A percentile compares a stretch with the other conserved stretches of the same genome.
Evolutionary conservation across 1,140 invertebrate species (phyloP).

Genomic region (Euborellia annulipes): DNA sequence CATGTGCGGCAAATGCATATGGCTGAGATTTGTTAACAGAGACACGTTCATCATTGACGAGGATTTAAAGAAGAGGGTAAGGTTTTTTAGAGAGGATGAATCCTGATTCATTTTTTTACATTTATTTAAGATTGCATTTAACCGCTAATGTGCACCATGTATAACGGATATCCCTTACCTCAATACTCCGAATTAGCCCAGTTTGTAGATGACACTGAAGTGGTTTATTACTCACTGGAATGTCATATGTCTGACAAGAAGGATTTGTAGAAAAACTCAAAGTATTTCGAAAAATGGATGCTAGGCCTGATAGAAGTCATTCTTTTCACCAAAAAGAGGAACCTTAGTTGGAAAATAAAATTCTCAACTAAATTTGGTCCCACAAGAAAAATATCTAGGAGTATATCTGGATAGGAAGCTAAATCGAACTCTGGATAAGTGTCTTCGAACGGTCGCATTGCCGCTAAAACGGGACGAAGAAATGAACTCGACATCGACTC

Average conservation of each 20-base stretch:
- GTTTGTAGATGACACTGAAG: neutral
- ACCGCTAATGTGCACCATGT: neutral
- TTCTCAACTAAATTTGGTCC: no score
- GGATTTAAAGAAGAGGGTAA: neutral
- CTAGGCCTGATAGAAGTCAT: neutral
- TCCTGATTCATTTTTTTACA: neutral
- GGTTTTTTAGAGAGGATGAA: neutral
- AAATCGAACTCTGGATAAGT: no score
- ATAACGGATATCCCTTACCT: neutral
- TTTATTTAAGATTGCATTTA: neutral
- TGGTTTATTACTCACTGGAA: neutral
- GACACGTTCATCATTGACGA: neutral
- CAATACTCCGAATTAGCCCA: neutral
- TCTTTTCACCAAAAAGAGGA: no score
- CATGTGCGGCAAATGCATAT: neutral
- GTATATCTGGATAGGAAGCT: no score
- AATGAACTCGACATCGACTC: no score
- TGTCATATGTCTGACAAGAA: neutral
- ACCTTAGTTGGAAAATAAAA: no score
- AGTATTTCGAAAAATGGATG: neutral
- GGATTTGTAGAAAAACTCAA: neutral
- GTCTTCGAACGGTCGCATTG: no score
- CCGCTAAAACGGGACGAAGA: no score
- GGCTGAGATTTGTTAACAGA: slow-evolving; percentile 1
- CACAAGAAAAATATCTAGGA: no score